These are phyloP conservation scores for Muscicapa striata DNA, from an alignment of 2,797 vertebrate genomes.

Conservation along the genomic window DNA sequence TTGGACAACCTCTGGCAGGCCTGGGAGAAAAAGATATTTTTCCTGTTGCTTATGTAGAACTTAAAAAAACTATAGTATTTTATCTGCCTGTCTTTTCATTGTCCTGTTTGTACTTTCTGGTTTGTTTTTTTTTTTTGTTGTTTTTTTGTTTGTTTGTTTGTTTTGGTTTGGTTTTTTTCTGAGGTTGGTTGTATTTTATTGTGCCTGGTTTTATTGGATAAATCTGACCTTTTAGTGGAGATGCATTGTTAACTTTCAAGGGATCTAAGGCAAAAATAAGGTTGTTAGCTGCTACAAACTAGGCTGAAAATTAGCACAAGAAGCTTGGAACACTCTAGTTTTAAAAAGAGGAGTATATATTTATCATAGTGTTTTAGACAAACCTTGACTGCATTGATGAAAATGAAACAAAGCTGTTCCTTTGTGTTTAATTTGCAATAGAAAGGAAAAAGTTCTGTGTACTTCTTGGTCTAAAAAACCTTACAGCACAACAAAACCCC, in stretches of 20 bases:
- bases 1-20: neutral
- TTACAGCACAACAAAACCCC: fast-evolving
- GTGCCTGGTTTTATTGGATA: neutral
- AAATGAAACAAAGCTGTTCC: neutral
- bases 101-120: neutral
- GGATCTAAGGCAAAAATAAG: neutral
- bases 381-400: neutral
- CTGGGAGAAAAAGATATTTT: neutral
- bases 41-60: fast-evolving
- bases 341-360: neutral
- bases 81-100: neutral
- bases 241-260: neutral
- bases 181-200: neutral
- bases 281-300: neutral
- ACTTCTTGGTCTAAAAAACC: neutral
- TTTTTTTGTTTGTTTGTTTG: too few species aligned
- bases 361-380: neutral
- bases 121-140: neutral
- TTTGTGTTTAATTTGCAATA: neutral
- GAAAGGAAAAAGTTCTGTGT: neutral
- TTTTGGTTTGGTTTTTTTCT: neutral
- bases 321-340: neutral
- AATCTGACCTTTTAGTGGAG: neutral
- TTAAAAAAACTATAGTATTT: neutral
- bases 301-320: fast-evolving